Evolutionary conservation across 2,888 invertebrate species (phyloP).

Genomic region (Dendrolimus pini): DNA sequence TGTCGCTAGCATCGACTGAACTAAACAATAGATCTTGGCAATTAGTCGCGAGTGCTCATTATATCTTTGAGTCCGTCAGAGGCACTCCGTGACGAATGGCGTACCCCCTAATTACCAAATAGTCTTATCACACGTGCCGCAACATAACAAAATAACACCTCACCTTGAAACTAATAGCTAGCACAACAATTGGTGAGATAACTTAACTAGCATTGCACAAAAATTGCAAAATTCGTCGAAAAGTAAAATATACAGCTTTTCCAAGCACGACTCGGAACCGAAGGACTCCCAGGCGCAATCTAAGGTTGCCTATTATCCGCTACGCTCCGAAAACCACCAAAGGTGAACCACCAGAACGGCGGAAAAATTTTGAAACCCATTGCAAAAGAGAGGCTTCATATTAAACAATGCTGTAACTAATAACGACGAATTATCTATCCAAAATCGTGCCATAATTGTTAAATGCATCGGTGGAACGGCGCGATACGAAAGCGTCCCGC

Average conservation of each 20-base stretch:
- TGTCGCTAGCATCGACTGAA: conserved; percentile 33
- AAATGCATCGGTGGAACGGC: conserved; percentile 5
- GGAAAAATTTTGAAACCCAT: conserved; percentile 71
- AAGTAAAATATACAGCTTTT: conserved; percentile 67
- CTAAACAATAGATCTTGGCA: conserved; percentile 52
- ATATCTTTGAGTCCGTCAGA: conserved; percentile 20
- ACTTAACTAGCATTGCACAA: conserved; percentile 39
- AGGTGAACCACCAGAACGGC: conserved; percentile 63
- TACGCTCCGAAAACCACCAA: conserved; percentile 75
- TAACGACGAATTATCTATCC: conserved; percentile 63
- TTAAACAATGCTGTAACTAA: conserved; percentile 72
- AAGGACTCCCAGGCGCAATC: conserved; percentile 68
- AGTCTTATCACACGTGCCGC: conserved; percentile 4
- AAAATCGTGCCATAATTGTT: conserved; percentile 40
- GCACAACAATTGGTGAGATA: conserved; percentile 39
- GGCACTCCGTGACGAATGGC: conserved; percentile 32
- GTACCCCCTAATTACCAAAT: not conserved
- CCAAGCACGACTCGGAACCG: conserved; percentile 52
- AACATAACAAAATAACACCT: conserved; percentile 5
- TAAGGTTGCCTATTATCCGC: conserved; percentile 74
- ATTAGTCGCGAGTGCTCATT: conserved; percentile 39
- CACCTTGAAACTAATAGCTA: conserved; percentile 38
- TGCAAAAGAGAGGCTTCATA: conserved; percentile 66
- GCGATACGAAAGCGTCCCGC: conserved; percentile 20
- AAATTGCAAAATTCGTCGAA: conserved; percentile 49